Conservation (phyloP, 2,113 vertebrate genomes). For the Argyrosomus japonicus region DNA sequence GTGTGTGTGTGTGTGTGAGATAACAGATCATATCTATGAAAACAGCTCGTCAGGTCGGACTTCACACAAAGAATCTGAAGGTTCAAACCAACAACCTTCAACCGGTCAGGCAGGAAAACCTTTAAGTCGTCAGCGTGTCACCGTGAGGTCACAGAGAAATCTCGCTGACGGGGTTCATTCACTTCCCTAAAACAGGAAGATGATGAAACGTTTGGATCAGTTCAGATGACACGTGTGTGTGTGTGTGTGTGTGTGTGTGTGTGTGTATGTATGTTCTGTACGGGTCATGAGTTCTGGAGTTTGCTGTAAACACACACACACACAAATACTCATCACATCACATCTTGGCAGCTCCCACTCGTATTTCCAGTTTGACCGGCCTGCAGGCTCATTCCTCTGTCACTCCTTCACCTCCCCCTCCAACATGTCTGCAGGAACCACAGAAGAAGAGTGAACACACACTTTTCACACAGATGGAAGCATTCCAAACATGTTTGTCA, state of each 20-base stretch:
- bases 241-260: background rate
- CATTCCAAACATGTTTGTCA: background rate
- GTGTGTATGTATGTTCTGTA: background rate
- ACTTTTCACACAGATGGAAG: constrained; percentile 4
- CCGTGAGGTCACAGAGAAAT: too few relatives aligned
- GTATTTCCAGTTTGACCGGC: constrained; percentile 79
- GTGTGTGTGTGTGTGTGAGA: background rate
- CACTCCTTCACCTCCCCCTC: constrained; percentile 29
- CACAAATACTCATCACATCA: constrained; percentile 25
- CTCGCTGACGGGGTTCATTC: too few relatives aligned
- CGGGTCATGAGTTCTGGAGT: background rate
- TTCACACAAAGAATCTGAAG: too few relatives aligned
- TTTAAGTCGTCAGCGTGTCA: too few relatives aligned
- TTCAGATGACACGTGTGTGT: background rate
- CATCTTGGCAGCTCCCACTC: constrained; percentile 67
- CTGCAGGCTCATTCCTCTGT: constrained; percentile 66
- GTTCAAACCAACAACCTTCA: too few relatives aligned
- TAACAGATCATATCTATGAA: too few relatives aligned
- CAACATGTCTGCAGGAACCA: constrained; percentile 28
- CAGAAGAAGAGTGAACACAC: constrained; percentile 22
- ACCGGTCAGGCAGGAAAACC: too few relatives aligned
- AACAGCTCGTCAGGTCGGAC: too few relatives aligned
- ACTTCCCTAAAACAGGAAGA: too few relatives aligned
- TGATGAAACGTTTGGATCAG: too few relatives aligned
- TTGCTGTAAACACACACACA: constrained; percentile 47